Conservation (phyloP, 2,797 vertebrate genomes). For the Acrossocheilus fasciatus region DNA sequence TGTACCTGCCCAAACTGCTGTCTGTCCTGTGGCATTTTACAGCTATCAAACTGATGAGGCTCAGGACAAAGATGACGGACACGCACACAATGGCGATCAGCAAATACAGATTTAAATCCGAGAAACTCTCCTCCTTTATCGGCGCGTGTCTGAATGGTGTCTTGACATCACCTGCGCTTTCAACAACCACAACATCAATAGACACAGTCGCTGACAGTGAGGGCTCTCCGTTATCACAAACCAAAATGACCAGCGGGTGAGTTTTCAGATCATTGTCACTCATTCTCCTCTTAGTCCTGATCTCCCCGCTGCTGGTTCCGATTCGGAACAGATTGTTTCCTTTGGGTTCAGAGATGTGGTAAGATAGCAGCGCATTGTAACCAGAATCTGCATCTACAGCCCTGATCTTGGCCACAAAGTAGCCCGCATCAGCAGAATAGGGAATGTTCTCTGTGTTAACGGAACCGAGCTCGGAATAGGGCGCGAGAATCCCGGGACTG, state of each 20-base stretch:
- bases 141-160: constrained; percentile 39
- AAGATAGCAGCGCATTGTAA: no score
- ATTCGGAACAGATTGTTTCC: constrained; percentile 24
- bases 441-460: constrained; percentile 44
- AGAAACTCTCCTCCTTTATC: constrained; percentile 54
- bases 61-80: constrained; percentile 65
- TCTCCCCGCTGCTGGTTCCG: constrained; percentile 70
- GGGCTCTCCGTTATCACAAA: constrained; percentile 66
- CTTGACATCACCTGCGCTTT: constrained; percentile 38
- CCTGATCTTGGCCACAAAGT: constrained; percentile 14
- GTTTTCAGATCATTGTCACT: constrained; percentile 57
- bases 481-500: constrained; percentile 22
- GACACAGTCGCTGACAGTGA: constrained; percentile 67
- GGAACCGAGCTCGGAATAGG: constrained; percentile 31
- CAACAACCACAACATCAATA: constrained; percentile 48
- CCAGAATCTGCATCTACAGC: background rate
- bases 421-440: constrained; percentile 47
- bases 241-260: constrained; percentile 61
- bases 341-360: background rate
- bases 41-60: constrained; percentile 63
- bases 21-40: constrained; percentile 63
- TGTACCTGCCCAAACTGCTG: constrained; percentile 42
- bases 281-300: constrained; percentile 68
- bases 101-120: constrained; percentile 63
- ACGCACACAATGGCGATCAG: constrained; percentile 59